A percentile compares a stretch with the other conserved stretches of the same genome.
Conservation (phyloP, 2,797 vertebrate species). For the Hylomyscus alleni region DNA sequence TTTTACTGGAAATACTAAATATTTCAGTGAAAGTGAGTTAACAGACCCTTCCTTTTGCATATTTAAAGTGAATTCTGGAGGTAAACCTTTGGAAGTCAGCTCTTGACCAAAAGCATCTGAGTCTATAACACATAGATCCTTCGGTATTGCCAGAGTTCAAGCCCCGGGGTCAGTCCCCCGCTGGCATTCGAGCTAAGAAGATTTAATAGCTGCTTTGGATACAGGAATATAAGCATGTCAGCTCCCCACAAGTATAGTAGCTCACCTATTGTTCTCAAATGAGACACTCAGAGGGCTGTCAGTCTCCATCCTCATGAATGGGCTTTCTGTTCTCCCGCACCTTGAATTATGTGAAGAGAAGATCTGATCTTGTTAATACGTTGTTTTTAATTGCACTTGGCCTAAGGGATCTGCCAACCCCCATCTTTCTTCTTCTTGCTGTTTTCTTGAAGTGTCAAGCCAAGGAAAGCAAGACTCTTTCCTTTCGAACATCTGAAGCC, state of each 20-base stretch:
- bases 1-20: background rate
- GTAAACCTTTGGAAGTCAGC: conserved; percentile 35
- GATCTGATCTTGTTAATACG: conserved; percentile 61
- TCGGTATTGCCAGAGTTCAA: background rate
- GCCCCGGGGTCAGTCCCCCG: background rate
- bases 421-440: conserved; percentile 21
- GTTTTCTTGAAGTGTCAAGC: conserved; percentile 49
- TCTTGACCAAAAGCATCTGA: conserved; percentile 11
- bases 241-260: background rate
- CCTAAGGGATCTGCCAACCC: conserved; percentile 32
- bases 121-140: background rate
- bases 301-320: conserved; percentile 60
- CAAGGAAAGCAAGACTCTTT: conserved; percentile 69
- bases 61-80: background rate
- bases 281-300: conserved; percentile 33
- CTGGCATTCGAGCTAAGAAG: background rate
- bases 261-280: conserved; percentile 41
- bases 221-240: background rate
- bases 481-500: conserved; percentile 15
- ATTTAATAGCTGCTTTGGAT: background rate
- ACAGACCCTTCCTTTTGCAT: background rate
- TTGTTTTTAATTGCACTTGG: conserved; percentile 73
- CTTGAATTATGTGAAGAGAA: conserved; percentile 62
- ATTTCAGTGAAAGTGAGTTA: conserved; percentile 1
- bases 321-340: conserved; percentile 70